phyloP scores from a whole-genome alignment of 2,797 vertebrate genomes.

The Anisognathus igniventris region DNA sequence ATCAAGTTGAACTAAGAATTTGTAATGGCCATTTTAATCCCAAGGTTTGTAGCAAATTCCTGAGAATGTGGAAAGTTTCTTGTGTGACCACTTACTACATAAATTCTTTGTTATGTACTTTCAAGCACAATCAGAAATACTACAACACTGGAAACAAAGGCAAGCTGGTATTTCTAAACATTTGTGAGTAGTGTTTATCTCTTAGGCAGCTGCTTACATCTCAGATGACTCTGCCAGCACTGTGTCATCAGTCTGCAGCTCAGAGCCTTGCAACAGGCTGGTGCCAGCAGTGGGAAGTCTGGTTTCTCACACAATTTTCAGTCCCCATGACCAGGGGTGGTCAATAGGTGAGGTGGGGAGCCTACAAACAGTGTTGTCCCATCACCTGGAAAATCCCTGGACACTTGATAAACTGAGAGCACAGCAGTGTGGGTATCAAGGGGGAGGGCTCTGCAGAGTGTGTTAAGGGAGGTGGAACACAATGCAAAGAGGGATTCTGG shows the following conservation, averaged over 20 bases:
- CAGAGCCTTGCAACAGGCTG: background rate
- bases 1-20: background rate
- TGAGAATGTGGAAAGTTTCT: background rate
- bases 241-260: background rate
- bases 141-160: background rate
- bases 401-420: background rate
- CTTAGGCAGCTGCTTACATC: conserved; percentile 17
- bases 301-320: background rate
- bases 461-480: background rate
- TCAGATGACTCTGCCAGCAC: background rate
- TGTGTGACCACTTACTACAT: background rate
- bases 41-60: background rate
- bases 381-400: background rate
- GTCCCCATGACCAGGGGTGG: background rate
- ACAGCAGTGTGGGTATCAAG: fast-evolving
- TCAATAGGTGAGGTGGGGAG: background rate
- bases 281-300: background rate
- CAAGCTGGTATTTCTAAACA: conserved; percentile 36
- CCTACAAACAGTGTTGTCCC: background rate
- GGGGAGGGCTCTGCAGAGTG: background rate
- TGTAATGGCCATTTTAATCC: background rate
- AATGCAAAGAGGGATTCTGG: background rate
- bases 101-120: background rate
- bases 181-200: background rate
- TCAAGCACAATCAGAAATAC: background rate